phyloP scores from a whole-genome alignment of 2,797 vertebrate species.

The Fratercula arctica region DNA sequence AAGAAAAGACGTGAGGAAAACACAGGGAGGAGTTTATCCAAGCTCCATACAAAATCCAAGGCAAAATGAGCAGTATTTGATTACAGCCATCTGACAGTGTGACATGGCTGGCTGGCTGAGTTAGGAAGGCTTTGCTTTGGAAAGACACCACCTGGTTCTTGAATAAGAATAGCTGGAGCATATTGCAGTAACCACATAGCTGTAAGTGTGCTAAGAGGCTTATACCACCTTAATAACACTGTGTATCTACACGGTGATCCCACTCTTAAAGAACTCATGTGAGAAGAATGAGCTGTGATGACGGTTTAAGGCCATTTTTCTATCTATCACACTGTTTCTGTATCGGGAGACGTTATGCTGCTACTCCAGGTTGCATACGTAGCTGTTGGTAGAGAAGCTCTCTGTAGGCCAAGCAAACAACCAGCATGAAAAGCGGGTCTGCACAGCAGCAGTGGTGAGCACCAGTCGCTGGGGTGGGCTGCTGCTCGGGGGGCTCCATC shows the following conservation, averaged over 20 bases:
- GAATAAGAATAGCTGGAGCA: slow-evolving; percentile 7
- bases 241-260: background rate
- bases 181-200: background rate
- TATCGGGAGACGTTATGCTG: background rate
- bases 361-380: background rate
- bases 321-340: background rate
- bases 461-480: background rate
- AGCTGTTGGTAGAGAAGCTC: background rate
- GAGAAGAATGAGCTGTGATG: slow-evolving; percentile 18
- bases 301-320: background rate
- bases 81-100: background rate
- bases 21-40: background rate
- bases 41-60: background rate
- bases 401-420: background rate
- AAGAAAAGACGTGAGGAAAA: background rate
- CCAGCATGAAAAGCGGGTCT: background rate
- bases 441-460: background rate
- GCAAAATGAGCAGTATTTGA: slow-evolving; percentile 19
- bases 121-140: background rate
- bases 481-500: background rate
- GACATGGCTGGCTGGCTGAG: background rate
- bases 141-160: slow-evolving; percentile 21
- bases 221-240: slow-evolving; percentile 14
- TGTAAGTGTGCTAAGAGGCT: background rate
- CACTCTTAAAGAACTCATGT: background rate